phyloP scores from a whole-genome alignment of 2,797 vertebrate species.

The Acanthurus lineatus region DNA sequence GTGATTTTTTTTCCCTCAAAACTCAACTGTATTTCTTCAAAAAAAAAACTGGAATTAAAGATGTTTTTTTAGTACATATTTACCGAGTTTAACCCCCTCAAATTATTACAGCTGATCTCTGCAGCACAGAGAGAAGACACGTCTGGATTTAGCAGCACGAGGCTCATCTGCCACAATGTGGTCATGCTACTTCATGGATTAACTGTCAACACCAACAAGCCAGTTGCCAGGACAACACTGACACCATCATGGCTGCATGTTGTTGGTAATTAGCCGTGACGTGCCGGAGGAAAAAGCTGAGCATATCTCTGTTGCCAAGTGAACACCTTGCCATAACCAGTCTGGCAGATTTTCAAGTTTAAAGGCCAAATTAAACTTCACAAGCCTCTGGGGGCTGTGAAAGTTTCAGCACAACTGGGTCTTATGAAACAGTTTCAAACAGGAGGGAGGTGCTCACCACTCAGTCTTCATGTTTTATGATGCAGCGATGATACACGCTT shows the following conservation, averaged over 20 bases:
- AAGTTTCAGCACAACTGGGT: slow-evolving; percentile 16
- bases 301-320: slow-evolving; percentile 44
- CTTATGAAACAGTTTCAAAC: slow-evolving; percentile 2
- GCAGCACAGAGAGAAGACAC: neutral
- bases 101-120: neutral
- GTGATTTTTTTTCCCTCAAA: no score
- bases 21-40: no score
- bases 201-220: slow-evolving; percentile 42
- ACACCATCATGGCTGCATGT: slow-evolving; percentile 5
- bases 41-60: no score
- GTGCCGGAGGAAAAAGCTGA: neutral
- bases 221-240: slow-evolving; percentile 46
- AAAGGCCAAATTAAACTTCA: slow-evolving; percentile 42
- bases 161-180: slow-evolving; percentile 1
- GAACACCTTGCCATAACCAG: slow-evolving; percentile 40
- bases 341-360: slow-evolving; percentile 37
- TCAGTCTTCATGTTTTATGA: neutral
- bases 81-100: no score
- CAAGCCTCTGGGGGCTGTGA: slow-evolving; percentile 1
- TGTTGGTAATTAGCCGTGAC: slow-evolving; percentile 42
- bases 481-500: no score
- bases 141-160: slow-evolving; percentile 12
- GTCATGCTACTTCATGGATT: slow-evolving; percentile 31
- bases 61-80: no score
- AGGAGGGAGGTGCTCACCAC: neutral